Conservation (phyloP, 1,140 invertebrate species). For the Drosophila jambulina region DNA sequence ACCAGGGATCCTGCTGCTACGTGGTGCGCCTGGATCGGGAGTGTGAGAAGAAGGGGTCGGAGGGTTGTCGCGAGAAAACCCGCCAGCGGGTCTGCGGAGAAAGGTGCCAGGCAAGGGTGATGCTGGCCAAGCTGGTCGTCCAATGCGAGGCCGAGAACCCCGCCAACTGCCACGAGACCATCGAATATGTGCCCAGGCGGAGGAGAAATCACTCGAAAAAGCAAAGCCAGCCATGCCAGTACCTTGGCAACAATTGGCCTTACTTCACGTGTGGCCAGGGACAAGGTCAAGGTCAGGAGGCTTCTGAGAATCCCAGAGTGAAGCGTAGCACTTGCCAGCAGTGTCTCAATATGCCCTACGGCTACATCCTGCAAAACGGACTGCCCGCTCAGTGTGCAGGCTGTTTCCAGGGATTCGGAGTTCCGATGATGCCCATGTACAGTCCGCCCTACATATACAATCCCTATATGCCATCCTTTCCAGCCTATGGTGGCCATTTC, state of each 20-base stretch:
- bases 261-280: slow-evolving; percentile 35
- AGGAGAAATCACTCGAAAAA: slow-evolving; percentile 21
- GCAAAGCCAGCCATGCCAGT: slow-evolving; percentile 29
- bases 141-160: slow-evolving; percentile 46
- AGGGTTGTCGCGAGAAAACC: slow-evolving; percentile 41
- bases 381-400: slow-evolving; percentile 45
- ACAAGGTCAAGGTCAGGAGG: neutral
- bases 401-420: slow-evolving; percentile 44
- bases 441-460: slow-evolving; percentile 17
- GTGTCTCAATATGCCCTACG: slow-evolving; percentile 54
- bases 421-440: slow-evolving; percentile 43
- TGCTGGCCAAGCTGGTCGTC: slow-evolving; percentile 63
- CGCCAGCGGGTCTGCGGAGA: slow-evolving; percentile 63
- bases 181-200: slow-evolving; percentile 63
- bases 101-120: slow-evolving; percentile 66
- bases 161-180: slow-evolving; percentile 50
- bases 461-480: slow-evolving; percentile 22
- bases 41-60: slow-evolving; percentile 35
- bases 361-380: slow-evolving; percentile 48
- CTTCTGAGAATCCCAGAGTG: neutral
- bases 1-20: slow-evolving; percentile 70
- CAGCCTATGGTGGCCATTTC: slow-evolving; percentile 11
- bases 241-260: slow-evolving; percentile 47
- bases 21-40: slow-evolving; percentile 51
- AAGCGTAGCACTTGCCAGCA: slow-evolving; percentile 42